Evolutionary conservation across 1,140 invertebrate species (phyloP).

Genomic region (Drosophila tropicalis): DNA sequence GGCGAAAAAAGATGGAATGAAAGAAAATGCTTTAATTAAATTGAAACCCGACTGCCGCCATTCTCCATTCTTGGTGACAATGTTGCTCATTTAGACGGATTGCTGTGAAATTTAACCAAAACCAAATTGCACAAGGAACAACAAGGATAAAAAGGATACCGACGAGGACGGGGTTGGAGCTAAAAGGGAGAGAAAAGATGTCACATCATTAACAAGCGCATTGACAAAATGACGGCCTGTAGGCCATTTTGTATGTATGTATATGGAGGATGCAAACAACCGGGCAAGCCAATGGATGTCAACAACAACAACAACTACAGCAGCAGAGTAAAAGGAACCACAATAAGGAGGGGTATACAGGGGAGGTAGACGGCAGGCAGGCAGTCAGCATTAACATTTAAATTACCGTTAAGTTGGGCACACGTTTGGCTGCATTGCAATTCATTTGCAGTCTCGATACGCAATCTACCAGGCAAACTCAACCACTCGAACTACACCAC

Average conservation of each 20-base stretch:
- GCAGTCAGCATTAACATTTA: slow-evolving; percentile 58
- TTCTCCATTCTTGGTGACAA: background rate
- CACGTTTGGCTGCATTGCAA: slow-evolving; percentile 60
- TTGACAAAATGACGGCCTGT: slow-evolving; percentile 52
- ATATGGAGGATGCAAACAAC: slow-evolving; percentile 36
- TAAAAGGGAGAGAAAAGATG: slow-evolving; percentile 31
- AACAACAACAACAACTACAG: slow-evolving; percentile 24
- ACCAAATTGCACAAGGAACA: slow-evolving; percentile 1
- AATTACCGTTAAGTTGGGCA: slow-evolving; percentile 67
- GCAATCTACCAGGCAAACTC: slow-evolving; percentile 28
- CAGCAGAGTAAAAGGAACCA: background rate
- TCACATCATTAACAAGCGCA: slow-evolving; percentile 53
- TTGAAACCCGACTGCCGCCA: slow-evolving; percentile 20
- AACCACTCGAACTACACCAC: background rate
- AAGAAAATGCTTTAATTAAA: slow-evolving; percentile 50
- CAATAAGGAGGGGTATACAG: background rate
- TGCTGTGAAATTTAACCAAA: slow-evolving; percentile 4
- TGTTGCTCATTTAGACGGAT: slow-evolving; percentile 11
- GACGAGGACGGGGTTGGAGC: too few species aligned
- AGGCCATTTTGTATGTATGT: slow-evolving; percentile 42
- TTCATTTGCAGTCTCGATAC: slow-evolving; percentile 60
- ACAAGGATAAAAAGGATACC: background rate
- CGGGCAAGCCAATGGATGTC: slow-evolving; percentile 52
- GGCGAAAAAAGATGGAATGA: slow-evolving; percentile 22
- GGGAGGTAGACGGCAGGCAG: slow-evolving; percentile 14